phyloP scores from a whole-genome alignment of 2,113 vertebrate genomes.

The Rhinolophus ferrumequinum region DNA sequence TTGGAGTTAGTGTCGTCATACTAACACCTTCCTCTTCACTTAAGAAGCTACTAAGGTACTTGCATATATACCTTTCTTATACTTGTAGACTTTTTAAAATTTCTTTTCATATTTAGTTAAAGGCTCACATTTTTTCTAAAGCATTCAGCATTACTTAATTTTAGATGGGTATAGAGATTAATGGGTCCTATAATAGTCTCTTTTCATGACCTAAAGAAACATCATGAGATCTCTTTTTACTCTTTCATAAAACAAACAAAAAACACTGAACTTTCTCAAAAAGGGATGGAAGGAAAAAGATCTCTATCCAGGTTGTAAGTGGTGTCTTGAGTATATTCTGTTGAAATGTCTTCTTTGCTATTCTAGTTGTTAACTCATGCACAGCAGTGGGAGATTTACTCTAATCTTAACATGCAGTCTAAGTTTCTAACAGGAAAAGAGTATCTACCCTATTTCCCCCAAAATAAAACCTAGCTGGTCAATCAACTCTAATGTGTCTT shows the following conservation, averaged over 20 bases:
- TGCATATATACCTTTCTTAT: background rate
- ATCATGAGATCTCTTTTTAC: background rate
- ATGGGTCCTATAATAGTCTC: background rate
- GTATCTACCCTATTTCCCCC: background rate
- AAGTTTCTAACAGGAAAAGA: background rate
- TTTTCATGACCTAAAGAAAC: background rate
- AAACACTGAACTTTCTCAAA: background rate
- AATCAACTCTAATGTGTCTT: too few relatives aligned
- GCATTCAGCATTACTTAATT: background rate
- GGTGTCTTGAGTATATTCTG: background rate
- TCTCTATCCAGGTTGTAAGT: background rate
- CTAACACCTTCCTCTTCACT: background rate
- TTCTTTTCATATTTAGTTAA: background rate
- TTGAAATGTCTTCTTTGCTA: background rate
- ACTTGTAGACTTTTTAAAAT: background rate
- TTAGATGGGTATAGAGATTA: background rate
- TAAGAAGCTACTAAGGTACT: background rate
- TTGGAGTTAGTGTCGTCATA: background rate
- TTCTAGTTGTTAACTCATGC: background rate
- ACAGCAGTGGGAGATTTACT: background rate
- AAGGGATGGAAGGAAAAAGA: background rate
- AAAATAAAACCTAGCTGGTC: too few relatives aligned
- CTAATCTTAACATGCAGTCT: background rate
- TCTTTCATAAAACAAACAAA: background rate
- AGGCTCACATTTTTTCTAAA: background rate